These are phyloP conservation scores for Pseudomyrmex flavicornis DNA, from an alignment of 1,140 invertebrate species.

Conservation along the genomic window DNA sequence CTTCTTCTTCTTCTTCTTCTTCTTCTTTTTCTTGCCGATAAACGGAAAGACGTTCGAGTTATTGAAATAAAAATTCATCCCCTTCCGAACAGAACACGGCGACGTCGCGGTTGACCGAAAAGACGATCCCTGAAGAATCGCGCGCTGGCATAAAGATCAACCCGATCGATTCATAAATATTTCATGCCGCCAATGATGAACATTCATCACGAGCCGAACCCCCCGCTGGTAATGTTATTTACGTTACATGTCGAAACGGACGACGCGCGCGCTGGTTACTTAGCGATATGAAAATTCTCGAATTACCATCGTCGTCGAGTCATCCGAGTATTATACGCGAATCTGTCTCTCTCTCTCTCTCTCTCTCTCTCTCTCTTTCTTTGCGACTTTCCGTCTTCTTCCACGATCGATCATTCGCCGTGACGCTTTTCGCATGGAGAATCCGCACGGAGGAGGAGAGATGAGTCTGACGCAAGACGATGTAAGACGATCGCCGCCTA, in stretches of 20 bases:
- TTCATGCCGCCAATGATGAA: constrained; percentile 45
- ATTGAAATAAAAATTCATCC: background rate
- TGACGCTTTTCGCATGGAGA: constrained; percentile 8
- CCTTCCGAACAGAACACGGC: too few relatives aligned
- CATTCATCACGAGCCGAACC: constrained; percentile 24
- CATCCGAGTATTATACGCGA: constrained; percentile 9
- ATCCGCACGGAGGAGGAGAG: background rate
- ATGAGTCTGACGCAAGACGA: constrained; percentile 15
- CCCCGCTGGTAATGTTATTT: constrained; percentile 49
- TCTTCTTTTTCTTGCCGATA: too few relatives aligned
- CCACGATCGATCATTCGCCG: constrained; percentile 52
- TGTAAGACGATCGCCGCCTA: constrained; percentile 43
- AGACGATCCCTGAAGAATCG: background rate
- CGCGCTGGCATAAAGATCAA: constrained; percentile 9
- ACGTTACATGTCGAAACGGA: constrained; percentile 45
- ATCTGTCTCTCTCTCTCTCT: background rate
- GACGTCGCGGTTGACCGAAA: background rate
- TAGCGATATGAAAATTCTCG: constrained; percentile 60
- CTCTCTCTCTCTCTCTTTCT: too few relatives aligned
- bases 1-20: too few relatives aligned
- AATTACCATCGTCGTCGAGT: constrained; percentile 55
- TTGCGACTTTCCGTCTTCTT: constrained; percentile 28
- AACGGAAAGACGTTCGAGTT: background rate
- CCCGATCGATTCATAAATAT: constrained; percentile 49
- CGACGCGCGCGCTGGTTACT: constrained; percentile 44